Evolutionary conservation across 2,888 invertebrate genomes (phyloP), one percentile per base, ranked within the genome.

Genomic region (Microplitis manilae): DNA sequence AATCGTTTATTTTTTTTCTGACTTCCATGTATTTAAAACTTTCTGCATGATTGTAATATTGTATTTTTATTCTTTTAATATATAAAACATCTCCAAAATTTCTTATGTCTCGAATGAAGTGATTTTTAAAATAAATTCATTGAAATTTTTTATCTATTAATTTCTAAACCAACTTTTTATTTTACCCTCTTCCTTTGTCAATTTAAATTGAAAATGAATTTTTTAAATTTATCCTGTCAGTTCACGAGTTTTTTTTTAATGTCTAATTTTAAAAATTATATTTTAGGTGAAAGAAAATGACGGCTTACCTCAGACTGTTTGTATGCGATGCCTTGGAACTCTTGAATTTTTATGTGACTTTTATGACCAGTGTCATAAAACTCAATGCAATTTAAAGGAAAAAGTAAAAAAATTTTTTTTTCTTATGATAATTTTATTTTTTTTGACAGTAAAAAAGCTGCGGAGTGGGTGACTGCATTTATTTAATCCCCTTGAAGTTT

Each of bases 331-430:
- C 69, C 65, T 85, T 50, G 88, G 85, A 41, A 82, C 85, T 5
- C 75, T 88, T 73, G 87, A 88, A 81, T 88, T 86, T 75, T 68
- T 85, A 5, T 85, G 84, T 13, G 87, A 87, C 40, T 88, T 88
- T 81, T 81, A 86, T 40, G 82, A 82, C 0, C 78, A 81, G 30
- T 87, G 87, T 70, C 85, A 87, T 76, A 77, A 72, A 13, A 84
- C 83, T 8, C 87, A 87, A 77, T 77, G 81, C 65, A 70, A 75
- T 70, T 70, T 85, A 50, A 39, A 81, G 8, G 50, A 76, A 15
- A 77, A 80, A 79, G 82, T 81, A 71, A 79, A 2, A 2, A 71
- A 78, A 1, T 60, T 8, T 60, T 39, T 59, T 40, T 64, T 30
- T 50, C 5, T 50, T 50, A 41, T 15, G 8, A 59, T 39, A 7